Evolutionary conservation across 1,140 invertebrate genomes (phyloP).

Genomic region (Manduca sexta): DNA sequence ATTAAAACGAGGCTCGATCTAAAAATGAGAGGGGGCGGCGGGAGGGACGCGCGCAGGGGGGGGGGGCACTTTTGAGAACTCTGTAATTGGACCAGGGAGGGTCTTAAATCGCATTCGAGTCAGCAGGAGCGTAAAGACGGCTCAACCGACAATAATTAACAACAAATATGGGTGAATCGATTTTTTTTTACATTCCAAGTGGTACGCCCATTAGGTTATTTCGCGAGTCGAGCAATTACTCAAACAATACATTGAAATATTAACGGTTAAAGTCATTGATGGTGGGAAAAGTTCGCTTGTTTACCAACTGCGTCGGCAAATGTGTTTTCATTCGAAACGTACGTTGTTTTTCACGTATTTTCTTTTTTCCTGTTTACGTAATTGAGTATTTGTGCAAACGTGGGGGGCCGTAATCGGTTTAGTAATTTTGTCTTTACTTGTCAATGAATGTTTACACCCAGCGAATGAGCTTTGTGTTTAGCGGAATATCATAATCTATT

Average conservation of each 20-base stretch:
- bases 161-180: slow-evolving; percentile 70
- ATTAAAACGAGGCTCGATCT: slow-evolving; percentile 69
- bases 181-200: slow-evolving; percentile 45
- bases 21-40: slow-evolving; percentile 46
- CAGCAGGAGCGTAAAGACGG: slow-evolving; percentile 64
- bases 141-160: slow-evolving; percentile 69
- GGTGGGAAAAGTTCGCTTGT: slow-evolving; percentile 64
- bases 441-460: slow-evolving; percentile 22
- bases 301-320: slow-evolving; percentile 54
- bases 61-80: slow-evolving; percentile 61
- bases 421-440: slow-evolving; percentile 48
- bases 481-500: neutral
- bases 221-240: slow-evolving; percentile 54
- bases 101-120: slow-evolving; percentile 68
- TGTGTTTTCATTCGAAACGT: slow-evolving; percentile 48
- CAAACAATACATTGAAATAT: slow-evolving; percentile 59
- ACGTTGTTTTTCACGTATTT: slow-evolving; percentile 23
- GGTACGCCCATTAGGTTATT: slow-evolving; percentile 49
- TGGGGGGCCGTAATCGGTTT: slow-evolving; percentile 46
- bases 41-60: slow-evolving; percentile 26
- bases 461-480: slow-evolving; percentile 27
- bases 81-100: slow-evolving; percentile 70
- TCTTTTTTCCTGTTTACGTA: slow-evolving; percentile 52
- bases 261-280: slow-evolving; percentile 46
- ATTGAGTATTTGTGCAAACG: slow-evolving; percentile 63